Conservation (phyloP, 2,113 vertebrate genomes). For the Perccottus glenii region DNA sequence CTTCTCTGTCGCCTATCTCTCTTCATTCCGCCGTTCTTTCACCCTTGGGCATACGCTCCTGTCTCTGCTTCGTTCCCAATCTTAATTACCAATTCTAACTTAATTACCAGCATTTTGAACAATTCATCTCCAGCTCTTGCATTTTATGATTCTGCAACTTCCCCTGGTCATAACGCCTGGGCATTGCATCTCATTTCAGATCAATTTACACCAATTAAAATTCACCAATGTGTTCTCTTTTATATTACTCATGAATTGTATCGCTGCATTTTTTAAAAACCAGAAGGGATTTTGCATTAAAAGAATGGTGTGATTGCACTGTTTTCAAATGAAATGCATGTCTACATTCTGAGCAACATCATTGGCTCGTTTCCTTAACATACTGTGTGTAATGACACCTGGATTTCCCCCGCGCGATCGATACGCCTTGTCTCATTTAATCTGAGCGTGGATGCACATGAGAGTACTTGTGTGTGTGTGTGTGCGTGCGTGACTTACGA, state of each 20-base stretch:
- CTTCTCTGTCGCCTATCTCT: conserved; percentile 16
- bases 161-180: conserved; percentile 14
- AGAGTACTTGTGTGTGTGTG: conserved; percentile 2
- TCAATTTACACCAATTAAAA: conserved; percentile 40
- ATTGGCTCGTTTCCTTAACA: conserved; percentile 18
- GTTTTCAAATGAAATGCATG: conserved; percentile 14
- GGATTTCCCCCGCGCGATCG: conserved; percentile 25
- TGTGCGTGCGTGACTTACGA: conserved; percentile 72
- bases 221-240: conserved; percentile 6
- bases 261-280: conserved; percentile 13
- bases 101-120: conserved; percentile 60
- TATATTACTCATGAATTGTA: conserved; percentile 12
- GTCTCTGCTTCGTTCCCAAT: conserved; percentile 27
- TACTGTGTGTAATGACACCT: conserved; percentile 35
- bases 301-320: conserved; percentile 6
- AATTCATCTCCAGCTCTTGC: conserved; percentile 31
- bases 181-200: conserved; percentile 25
- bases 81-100: conserved; percentile 56
- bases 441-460: conserved; percentile 6
- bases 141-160: conserved; percentile 15
- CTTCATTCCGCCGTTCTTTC: conserved; percentile 23
- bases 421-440: conserved; percentile 36
- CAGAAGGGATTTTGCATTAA: conserved; percentile 28
- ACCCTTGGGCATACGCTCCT: conserved; percentile 43
- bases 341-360: conserved; percentile 7